Conservation (phyloP, 2,797 vertebrate species). For the Takifugu rubripes region DNA sequence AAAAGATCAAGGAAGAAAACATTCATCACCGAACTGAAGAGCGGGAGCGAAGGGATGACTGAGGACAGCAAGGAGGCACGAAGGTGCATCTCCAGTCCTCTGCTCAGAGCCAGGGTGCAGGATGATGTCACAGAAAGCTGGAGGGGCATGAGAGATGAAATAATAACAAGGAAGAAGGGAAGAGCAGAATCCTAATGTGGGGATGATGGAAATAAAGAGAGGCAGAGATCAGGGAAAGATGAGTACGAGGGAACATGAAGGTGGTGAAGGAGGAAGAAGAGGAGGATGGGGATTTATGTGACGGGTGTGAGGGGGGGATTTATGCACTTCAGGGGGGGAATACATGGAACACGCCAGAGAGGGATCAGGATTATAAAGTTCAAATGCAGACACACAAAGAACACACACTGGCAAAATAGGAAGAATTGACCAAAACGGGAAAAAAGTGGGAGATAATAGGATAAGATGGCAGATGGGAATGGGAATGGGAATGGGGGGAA, state of each 20-base stretch:
- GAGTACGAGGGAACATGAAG: constrained; percentile 47
- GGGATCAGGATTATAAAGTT: constrained; percentile 76
- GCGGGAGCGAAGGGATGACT: constrained; percentile 28
- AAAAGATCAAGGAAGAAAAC: constrained; percentile 53
- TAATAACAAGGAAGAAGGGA: constrained; percentile 49
- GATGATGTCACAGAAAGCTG: background rate
- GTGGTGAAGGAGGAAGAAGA: constrained; percentile 25
- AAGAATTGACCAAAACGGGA: constrained; percentile 31
- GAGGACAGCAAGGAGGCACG: constrained; percentile 29
- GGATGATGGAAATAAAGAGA: constrained; percentile 56
- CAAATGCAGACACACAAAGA: constrained; percentile 63
- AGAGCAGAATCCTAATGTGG: constrained; percentile 49
- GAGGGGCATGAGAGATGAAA: constrained; percentile 42
- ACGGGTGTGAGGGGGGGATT: constrained; percentile 37
- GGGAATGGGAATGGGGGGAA: background rate
- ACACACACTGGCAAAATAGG: constrained; percentile 33
- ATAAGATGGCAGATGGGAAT: constrained; percentile 34
- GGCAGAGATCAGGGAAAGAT: constrained; percentile 51
- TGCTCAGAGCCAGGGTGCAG: background rate
- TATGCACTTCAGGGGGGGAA: constrained; percentile 69
- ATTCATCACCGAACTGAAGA: constrained; percentile 63
- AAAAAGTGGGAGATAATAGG: constrained; percentile 15
- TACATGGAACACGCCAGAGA: constrained; percentile 64
- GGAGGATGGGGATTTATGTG: constrained; percentile 56
- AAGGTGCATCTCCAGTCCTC: constrained; percentile 23